Evolutionary conservation across 2,797 vertebrate genomes (phyloP), one percentile per base, ranked within the genome.

Genomic region (Oreortyx pictus): DNA sequence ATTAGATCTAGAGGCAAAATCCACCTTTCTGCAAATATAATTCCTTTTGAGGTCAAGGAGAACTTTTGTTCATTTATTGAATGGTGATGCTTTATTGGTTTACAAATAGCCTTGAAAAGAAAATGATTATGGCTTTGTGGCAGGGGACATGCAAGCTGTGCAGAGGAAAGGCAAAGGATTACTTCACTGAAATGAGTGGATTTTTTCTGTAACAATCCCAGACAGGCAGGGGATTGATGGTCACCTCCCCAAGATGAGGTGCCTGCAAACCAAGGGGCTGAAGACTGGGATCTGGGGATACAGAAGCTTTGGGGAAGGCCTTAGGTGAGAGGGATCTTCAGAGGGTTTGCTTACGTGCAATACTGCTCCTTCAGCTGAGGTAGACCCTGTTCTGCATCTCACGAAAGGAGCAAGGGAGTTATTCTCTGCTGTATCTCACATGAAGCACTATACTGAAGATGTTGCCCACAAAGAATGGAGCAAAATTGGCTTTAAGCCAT

Each of bases 1-100:
- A 27, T 73, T 71, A 74, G 47, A 72, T 72, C 37, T 59, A 66
- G 52, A 78, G 35, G 46, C n/a, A 65, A 90, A 93, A 61, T 39
- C 33, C 64, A 49, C 31, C 8, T 24, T 84, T 88, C n/a, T 14
- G 14, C 3, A 3, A 57, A 35, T 33, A 13, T 29, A 65, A 74
- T 77, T 91, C 17, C 24, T 78, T 91, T 46, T 59, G 46, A 94
- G 83, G 72, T 72, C 67, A 80, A 19, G 12, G 35, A 71, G 33
- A 92, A 61, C 60, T 86, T 93, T 44, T 86, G 35, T 44, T 78
- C 47, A 29, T 75, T 77, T 86, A 64, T 71, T 56, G 86, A 78
- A 86, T 6, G 12, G 49, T 85, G 82, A 62, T 27, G 29, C 75
- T 83, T 71, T 87, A 66, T 31, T 62, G 27, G 66, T 87, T 78